Conservation (phyloP, 2,797 vertebrate genomes). For the Steatocranus sp. region DNA sequence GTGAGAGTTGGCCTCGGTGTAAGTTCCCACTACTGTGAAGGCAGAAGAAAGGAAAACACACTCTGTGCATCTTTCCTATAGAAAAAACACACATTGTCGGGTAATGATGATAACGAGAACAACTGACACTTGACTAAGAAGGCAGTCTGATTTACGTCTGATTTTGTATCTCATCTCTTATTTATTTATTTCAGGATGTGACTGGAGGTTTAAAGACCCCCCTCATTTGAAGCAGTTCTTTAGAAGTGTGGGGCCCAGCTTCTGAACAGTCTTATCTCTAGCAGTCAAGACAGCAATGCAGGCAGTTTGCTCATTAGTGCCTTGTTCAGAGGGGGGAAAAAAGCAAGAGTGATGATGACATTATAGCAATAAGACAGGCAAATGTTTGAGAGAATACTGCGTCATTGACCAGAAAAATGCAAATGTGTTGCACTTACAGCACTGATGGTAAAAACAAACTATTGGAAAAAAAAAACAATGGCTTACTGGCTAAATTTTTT, state of each 20-base stretch:
- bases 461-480: fast-evolving
- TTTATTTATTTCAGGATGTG: not conserved
- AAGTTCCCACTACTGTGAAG: slow-evolving; percentile 9
- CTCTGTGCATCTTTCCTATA: not conserved
- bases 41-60: not conserved
- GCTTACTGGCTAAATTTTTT: not conserved
- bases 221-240: not conserved
- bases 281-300: slow-evolving; percentile 9
- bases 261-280: not conserved
- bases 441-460: not conserved
- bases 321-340: not conserved
- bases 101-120: slow-evolving; percentile 9
- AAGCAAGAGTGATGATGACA: not conserved
- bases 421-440: not conserved
- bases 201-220: slow-evolving; percentile 9
- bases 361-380: not conserved
- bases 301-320: slow-evolving; percentile 23
- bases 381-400: not conserved
- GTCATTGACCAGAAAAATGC: not conserved
- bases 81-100: not conserved
- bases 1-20: slow-evolving; percentile 28
- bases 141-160: not conserved
- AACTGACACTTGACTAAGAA: not conserved
- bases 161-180: not conserved
- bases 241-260: not conserved